These are phyloP conservation scores for Neoarius graeffei DNA, from an alignment of 2,113 vertebrate genomes.

Conservation along the genomic window DNA sequence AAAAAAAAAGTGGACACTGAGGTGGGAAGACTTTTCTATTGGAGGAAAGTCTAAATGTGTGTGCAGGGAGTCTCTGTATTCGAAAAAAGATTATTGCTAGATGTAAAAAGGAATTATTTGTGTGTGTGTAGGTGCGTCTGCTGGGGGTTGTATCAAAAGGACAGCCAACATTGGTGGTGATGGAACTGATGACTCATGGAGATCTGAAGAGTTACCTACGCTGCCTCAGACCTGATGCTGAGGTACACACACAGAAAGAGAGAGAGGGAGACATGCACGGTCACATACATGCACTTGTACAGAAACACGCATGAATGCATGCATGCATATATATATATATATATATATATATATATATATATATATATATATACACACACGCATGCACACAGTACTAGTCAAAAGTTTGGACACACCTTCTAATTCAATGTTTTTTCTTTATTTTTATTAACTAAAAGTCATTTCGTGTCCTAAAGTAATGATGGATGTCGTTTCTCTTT, in stretches of 20 bases:
- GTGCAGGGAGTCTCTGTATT: neutral
- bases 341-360: too few species aligned
- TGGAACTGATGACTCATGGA: conserved; percentile 97
- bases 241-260: conserved; percentile 69
- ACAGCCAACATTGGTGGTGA: conserved; percentile 92
- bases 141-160: conserved; percentile 95
- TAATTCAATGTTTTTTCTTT: too few species aligned
- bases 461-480: too few species aligned
- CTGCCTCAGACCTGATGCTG: conserved; percentile 86
- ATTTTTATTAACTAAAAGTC: too few species aligned
- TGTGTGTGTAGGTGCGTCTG: conserved; percentile 83
- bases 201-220: conserved; percentile 95
- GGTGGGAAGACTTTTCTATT: neutral
- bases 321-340: neutral
- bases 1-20: neutral
- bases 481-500: too few species aligned
- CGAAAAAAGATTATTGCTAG: neutral
- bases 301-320: too few species aligned
- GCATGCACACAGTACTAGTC: too few species aligned
- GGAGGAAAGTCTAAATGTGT: neutral
- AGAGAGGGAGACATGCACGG: neutral
- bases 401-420: too few species aligned
- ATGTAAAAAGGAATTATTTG: conserved; percentile 56
- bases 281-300: neutral
- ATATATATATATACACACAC: too few species aligned